Base-by-base conservation (phyloP, 2,888 invertebrate species). In the Copidosoma aretas region DNA sequence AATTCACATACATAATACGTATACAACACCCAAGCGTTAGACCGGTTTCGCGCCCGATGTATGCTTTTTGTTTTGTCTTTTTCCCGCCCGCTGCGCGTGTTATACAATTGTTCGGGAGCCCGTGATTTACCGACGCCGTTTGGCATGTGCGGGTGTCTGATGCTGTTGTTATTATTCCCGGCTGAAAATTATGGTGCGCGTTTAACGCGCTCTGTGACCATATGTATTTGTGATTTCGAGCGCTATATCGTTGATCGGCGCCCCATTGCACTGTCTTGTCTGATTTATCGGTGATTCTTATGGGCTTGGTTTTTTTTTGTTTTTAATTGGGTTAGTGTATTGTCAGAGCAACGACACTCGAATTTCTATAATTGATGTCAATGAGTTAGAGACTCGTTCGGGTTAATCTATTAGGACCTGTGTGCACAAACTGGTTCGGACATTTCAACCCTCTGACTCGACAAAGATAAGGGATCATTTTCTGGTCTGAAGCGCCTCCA, bases 31-130 rank as follows among this genome's bases (percentile, higher is more conserved):
- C 17, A 54, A 49, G 43, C 54, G 58, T 65, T 61, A 58, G 58
- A 53, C 58, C 61, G 41, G 51, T 63, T 46, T 54, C n/a, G 32
- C 49, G 39, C 41, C 51, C 43, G 32, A 19, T 39, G 25, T 57
- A 24, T 52, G 25, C 17, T 21, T 14, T 17, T 17, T 14, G 14
- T 24, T 10, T 46, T 10, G 21, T 12, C 10, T 43, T 8, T 51
- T n/a, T 41, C 5, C 1, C 19, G 19, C 10, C 52, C 24, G 32
- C 56, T 8, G 51, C 60, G 51, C 56, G 60, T 68, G 60, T 68
- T 68, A 56, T 64, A 65, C 61, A 65, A 69, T 65, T 65, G 61
- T 69, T 66, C 49, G 51, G 51, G 58, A 15, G 32, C 19, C n/a
- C 41, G 25, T 54, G 65, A 70, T 70, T 70, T 70, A 66, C 59